These are phyloP conservation scores for Spisula subtruncata DNA, from an alignment of 2,888 invertebrate genomes.

Conservation along the genomic window DNA sequence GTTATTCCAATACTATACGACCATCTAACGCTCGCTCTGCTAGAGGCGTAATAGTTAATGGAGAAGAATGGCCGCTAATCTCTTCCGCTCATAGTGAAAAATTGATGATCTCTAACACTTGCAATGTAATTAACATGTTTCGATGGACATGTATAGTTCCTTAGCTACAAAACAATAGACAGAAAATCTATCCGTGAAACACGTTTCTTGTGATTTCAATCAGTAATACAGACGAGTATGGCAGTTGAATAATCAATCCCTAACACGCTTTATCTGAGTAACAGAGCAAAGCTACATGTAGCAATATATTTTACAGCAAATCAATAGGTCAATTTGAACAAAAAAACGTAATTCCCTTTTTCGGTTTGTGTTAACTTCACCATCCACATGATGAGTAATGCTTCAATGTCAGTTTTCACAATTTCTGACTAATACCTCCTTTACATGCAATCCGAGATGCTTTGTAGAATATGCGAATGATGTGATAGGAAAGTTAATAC, in stretches of 20 bases:
- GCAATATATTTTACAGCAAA: not conserved
- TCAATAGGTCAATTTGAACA: constrained; percentile 14
- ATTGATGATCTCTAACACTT: constrained; percentile 18
- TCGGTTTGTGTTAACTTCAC: not conserved
- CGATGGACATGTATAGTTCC: not conserved
- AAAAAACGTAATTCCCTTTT: not conserved
- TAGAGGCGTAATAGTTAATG: not conserved
- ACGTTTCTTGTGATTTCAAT: not conserved
- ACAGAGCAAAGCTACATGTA: not conserved
- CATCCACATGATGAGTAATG: not conserved
- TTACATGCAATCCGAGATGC: not conserved
- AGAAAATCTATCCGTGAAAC: not conserved
- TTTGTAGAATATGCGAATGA: not conserved
- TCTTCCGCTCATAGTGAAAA: not conserved
- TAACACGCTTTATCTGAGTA: not conserved
- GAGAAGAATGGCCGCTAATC: not conserved
- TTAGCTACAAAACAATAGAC: not conserved
- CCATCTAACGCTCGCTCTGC: not conserved
- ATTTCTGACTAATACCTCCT: not conserved
- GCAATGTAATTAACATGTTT: constrained; percentile 1
- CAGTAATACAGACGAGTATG: not conserved
- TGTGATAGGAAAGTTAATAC: not conserved
- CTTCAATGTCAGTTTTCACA: not conserved
- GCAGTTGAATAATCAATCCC: not conserved
- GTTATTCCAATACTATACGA: not conserved